phyloP scores from a whole-genome alignment of 2,113 vertebrate species.

The Collichthys lucidus region DNA sequence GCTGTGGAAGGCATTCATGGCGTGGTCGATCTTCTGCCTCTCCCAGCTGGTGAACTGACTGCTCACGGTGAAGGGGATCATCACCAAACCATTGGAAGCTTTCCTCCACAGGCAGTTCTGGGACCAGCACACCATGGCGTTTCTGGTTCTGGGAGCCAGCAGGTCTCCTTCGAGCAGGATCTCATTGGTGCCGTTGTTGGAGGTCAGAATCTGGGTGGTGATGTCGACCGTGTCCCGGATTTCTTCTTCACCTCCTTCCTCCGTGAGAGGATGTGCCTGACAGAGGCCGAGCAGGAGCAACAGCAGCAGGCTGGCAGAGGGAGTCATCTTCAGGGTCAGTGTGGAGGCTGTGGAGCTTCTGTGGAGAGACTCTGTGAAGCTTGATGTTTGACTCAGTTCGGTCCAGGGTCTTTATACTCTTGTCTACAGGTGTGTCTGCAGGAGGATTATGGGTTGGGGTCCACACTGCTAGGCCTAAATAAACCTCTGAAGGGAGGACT shows the following conservation, averaged over 20 bases:
- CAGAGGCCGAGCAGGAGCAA: slow-evolving; percentile 53
- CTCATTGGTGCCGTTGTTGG: slow-evolving; percentile 21
- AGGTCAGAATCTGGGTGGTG: slow-evolving; percentile 40
- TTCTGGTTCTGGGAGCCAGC: slow-evolving; percentile 39
- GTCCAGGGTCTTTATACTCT: slow-evolving; percentile 59
- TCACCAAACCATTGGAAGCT: slow-evolving; percentile 32
- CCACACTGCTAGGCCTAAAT: slow-evolving; percentile 25
- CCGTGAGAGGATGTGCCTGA: slow-evolving; percentile 34
- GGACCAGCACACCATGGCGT: slow-evolving; percentile 10
- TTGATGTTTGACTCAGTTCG: slow-evolving; percentile 46
- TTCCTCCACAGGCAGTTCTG: slow-evolving; percentile 31
- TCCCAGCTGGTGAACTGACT: background rate
- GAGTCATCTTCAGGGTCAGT: slow-evolving; percentile 49
- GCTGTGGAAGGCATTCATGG: slow-evolving; percentile 10
- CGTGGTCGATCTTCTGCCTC: background rate
- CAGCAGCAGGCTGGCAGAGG: slow-evolving; percentile 42
- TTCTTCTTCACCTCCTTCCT: background rate
- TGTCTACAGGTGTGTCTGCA: slow-evolving; percentile 59
- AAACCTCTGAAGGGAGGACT: slow-evolving; percentile 51
- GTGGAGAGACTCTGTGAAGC: slow-evolving; percentile 28
- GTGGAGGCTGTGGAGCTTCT: slow-evolving; percentile 29
- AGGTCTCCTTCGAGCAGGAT: slow-evolving; percentile 58
- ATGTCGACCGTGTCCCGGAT: slow-evolving; percentile 6
- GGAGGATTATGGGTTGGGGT: slow-evolving; percentile 53
- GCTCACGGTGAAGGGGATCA: slow-evolving; percentile 36